Percentiles rank a stretch among this genome's conserved stretches.
Conservation (phyloP, 2,797 vertebrate genomes). For the Pseudomugil gertrudae region DNA sequence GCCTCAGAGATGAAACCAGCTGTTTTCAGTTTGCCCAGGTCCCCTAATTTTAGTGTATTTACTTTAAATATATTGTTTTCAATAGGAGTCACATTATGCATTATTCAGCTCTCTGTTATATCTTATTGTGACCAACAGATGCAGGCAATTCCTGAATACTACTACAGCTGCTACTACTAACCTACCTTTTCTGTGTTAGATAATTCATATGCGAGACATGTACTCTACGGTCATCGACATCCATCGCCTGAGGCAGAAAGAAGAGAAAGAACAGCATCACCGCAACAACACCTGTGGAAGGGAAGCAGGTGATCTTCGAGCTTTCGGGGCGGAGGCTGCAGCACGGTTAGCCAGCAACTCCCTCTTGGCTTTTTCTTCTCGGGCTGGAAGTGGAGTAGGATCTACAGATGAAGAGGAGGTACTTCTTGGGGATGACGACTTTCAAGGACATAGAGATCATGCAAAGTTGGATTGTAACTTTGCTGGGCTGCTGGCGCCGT, state of each 20-base stretch:
- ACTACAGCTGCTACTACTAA: background rate
- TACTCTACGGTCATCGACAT: conserved; percentile 99
- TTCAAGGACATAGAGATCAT: conserved; percentile 43
- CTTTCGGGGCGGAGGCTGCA: conserved; percentile 76
- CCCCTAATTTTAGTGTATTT: too few species aligned
- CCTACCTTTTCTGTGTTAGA: conserved; percentile 55
- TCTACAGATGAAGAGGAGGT: conserved; percentile 80
- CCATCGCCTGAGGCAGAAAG: conserved; percentile 89
- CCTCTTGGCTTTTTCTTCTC: conserved; percentile 82
- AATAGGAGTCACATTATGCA: too few species aligned
- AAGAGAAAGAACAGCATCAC: conserved; percentile 84
- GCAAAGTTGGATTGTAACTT: conserved; percentile 67
- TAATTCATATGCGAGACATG: conserved; percentile 99
- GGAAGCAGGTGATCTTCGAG: conserved; percentile 60
- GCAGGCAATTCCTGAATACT: background rate
- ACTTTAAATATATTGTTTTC: too few species aligned
- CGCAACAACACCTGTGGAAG: conserved; percentile 73
- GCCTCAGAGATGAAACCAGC: too few species aligned
- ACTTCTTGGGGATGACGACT: conserved; percentile 82
- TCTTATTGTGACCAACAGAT: background rate
- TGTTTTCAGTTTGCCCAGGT: too few species aligned
- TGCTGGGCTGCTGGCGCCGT: conserved; percentile 84
- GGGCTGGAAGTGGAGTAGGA: conserved; percentile 65
- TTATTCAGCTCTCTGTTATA: background rate
- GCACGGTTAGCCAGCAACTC: conserved; percentile 86